A percentile compares a stretch with the other conserved stretches of the same genome.
Evolutionary conservation across 1,140 invertebrate genomes (phyloP).

Genomic region (Hydropsyche tenuis): DNA sequence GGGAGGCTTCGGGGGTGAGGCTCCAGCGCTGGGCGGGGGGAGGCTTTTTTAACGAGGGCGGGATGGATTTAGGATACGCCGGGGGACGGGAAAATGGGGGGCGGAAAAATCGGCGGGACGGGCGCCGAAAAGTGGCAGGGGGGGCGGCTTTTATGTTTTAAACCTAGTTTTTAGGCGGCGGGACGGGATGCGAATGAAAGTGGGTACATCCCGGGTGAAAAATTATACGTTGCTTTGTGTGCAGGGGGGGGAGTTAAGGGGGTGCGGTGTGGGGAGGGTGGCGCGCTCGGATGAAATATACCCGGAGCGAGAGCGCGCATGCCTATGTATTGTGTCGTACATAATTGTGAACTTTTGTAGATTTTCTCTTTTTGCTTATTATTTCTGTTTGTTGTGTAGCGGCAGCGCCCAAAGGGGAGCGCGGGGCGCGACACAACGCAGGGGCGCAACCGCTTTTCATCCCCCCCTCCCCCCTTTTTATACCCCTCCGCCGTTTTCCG

Average conservation of each 20-base stretch:
- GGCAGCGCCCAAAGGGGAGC: conserved; percentile 28
- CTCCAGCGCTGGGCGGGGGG: conserved; percentile 8
- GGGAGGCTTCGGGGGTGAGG: conserved; percentile 16
- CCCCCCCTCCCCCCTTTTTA: background rate
- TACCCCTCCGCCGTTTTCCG: background rate
- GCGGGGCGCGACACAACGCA: conserved; percentile 1
- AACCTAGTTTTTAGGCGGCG: conserved; percentile 49
- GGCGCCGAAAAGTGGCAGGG: background rate
- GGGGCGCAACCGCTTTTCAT: background rate
- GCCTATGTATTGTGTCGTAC: conserved; percentile 50
- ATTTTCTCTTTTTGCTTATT: conserved; percentile 51
- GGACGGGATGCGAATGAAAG: conserved; percentile 45
- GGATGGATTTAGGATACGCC: conserved; percentile 49
- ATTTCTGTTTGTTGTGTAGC: conserved; percentile 49
- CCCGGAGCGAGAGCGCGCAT: conserved; percentile 41
- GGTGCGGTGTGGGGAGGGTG: background rate
- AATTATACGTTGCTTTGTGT: conserved; percentile 49
- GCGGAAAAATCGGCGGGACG: background rate
- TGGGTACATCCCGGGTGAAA: conserved; percentile 41
- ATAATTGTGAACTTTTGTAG: conserved; percentile 50
- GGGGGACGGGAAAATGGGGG: conserved; percentile 17
- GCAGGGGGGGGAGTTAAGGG: conserved; percentile 1
- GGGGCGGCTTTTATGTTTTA: conserved; percentile 48
- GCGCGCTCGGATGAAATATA: conserved; percentile 47
- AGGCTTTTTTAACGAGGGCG: conserved; percentile 49